Percentiles rank a stretch among this genome's conserved stretches.
Conservation (phyloP, 2,797 vertebrate species). For the Atherinosoma microstoma region DNA sequence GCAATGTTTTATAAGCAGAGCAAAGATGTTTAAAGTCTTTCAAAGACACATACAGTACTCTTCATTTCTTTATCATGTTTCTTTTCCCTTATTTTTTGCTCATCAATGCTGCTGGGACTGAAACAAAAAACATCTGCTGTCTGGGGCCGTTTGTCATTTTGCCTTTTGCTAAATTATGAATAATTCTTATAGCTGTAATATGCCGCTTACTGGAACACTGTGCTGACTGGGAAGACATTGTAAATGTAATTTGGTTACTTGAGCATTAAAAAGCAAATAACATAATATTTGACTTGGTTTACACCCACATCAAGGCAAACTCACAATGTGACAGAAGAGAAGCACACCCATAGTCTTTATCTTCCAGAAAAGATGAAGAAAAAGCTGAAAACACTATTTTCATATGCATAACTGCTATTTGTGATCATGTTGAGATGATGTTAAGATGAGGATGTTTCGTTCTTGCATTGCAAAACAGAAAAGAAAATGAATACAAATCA, state of each 20-base stretch:
- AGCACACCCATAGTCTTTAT: neutral
- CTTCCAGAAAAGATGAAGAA: conserved; percentile 3
- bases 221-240: conserved; percentile 18
- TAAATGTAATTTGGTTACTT: conserved; percentile 16
- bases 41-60: neutral
- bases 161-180: neutral
- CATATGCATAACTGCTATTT: neutral
- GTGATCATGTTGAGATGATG: neutral
- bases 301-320: neutral
- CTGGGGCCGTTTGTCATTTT: neutral
- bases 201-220: conserved; percentile 12
- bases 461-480: neutral
- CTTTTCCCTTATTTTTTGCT: conserved; percentile 22
- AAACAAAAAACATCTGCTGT: conserved; percentile 27
- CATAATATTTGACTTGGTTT: neutral
- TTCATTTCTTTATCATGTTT: conserved; percentile 6
- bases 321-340: conserved; percentile 1
- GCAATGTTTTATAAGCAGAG: neutral
- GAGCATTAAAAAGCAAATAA: conserved; percentile 22
- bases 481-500: neutral
- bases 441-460: neutral
- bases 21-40: conserved; percentile 2
- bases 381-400: neutral
- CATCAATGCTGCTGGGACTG: conserved; percentile 26
- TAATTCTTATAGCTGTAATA: conserved; percentile 5